Evolutionary conservation across 2,113 vertebrate species (phyloP).

Genomic region (Pantherophis guttatus): DNA sequence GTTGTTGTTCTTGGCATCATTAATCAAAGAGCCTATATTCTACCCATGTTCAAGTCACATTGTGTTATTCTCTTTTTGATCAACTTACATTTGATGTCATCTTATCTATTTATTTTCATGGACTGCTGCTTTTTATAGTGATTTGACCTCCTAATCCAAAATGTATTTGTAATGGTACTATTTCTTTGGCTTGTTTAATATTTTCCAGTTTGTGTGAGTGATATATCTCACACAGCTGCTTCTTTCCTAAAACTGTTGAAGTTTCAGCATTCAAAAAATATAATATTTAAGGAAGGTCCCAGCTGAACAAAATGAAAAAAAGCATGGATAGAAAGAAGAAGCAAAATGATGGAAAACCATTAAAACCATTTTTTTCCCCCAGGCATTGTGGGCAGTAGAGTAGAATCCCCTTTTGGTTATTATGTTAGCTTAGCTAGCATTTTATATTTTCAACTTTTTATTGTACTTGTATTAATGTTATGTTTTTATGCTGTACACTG

Average conservation of each 20-base stretch:
- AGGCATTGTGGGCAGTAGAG: background rate
- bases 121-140: background rate
- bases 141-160: background rate
- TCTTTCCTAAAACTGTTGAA: background rate
- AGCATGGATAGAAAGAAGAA: conserved; percentile 1
- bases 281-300: background rate
- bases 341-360: conserved; percentile 8
- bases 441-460: background rate
- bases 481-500: background rate
- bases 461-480: background rate
- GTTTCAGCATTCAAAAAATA: background rate
- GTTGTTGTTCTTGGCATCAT: background rate
- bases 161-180: background rate
- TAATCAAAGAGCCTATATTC: background rate
- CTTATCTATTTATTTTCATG: background rate
- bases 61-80: background rate
- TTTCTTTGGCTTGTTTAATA: background rate
- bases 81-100: background rate
- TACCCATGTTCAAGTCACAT: background rate
- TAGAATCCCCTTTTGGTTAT: background rate
- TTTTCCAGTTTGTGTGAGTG: background rate
- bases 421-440: background rate
- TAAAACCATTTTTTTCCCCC: background rate
- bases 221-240: background rate
- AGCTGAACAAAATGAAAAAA: background rate